Evolutionary conservation across 2,113 vertebrate genomes (phyloP), one percentile per base, ranked within the genome.

Genomic region (Spea bombifrons): DNA sequence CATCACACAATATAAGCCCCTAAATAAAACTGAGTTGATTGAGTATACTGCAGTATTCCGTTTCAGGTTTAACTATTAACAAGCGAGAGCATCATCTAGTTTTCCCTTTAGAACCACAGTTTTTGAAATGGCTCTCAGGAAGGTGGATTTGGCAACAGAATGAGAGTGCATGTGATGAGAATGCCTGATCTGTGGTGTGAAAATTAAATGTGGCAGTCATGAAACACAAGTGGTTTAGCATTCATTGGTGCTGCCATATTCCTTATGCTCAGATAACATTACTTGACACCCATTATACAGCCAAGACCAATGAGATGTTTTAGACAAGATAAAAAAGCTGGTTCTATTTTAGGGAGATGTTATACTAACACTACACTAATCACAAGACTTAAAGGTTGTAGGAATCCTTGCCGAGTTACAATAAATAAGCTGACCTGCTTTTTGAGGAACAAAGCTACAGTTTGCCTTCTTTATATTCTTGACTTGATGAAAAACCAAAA

Each of bases 121-220:
- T 50, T 74, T 48, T 63, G 5, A 64, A 46, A 74, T 7, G 5
- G 72, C 46, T 49, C 57, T 9, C 63, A 46, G 4, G 10, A 48
- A 49, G 47, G 50, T 30, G 30, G 30, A 30, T 30, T 30, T 1
- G 30, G 30, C 30, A 30, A 30, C 30, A 30, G 30, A 30, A 30
- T 30, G 30, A 30, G 30, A 30, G 2, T 30, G 30, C 30, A 30
- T 64, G 65, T 55, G 50, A 68, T 76, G 50, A 68, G 68, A 76
- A 68, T 65, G 30, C 64, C 55, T 67, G 50, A 44, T 50, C 4
- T 50, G 13, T 52, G 52, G 64, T 52, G 5, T 76, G 64, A 68
- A 55, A 68, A 68, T 52, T 68, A 68, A 68, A 76, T 76, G 64
- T 75, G 48, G 57, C 53, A 63, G 44, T 73, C 53, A 63, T 63